A percentile compares a stretch with the other conserved stretches of the same genome.
phyloP scores from a whole-genome alignment of 2,797 vertebrate genomes.

The Anisognathus igniventris region DNA sequence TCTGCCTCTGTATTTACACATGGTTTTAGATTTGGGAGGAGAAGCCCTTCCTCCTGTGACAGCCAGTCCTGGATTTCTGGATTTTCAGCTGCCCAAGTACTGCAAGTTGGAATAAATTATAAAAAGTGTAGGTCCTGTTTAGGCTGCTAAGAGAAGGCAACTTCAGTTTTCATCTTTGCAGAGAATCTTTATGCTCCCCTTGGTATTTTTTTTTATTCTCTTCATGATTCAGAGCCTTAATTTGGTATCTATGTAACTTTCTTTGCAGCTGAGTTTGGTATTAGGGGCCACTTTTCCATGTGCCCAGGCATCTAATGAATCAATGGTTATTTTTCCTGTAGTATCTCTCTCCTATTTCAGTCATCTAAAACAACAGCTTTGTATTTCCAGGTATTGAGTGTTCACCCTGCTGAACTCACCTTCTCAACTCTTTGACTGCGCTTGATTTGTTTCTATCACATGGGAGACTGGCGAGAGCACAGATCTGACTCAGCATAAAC shows the following conservation, averaged over 20 bases:
- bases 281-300: neutral
- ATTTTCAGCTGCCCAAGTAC: neutral
- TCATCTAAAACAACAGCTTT: neutral
- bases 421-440: neutral
- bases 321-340: neutral
- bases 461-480: fast-evolving
- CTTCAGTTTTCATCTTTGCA: neutral
- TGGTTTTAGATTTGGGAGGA: neutral
- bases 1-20: neutral
- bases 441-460: neutral
- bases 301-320: too few relatives aligned
- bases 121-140: fast-evolving
- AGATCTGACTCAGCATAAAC: neutral
- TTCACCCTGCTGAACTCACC: neutral
- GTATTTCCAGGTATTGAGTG: fast-evolving
- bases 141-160: neutral
- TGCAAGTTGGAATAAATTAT: neutral
- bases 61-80: neutral
- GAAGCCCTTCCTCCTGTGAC: neutral
- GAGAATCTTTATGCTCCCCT: neutral
- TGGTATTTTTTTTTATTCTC: neutral
- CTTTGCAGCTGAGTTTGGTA: neutral
- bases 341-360: neutral
- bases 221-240: neutral
- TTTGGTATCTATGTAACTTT: neutral